A percentile compares a stretch with the other conserved stretches of the same genome.
phyloP scores from a whole-genome alignment of 1,140 invertebrate species.

The Leptinotarsa defecta region DNA sequence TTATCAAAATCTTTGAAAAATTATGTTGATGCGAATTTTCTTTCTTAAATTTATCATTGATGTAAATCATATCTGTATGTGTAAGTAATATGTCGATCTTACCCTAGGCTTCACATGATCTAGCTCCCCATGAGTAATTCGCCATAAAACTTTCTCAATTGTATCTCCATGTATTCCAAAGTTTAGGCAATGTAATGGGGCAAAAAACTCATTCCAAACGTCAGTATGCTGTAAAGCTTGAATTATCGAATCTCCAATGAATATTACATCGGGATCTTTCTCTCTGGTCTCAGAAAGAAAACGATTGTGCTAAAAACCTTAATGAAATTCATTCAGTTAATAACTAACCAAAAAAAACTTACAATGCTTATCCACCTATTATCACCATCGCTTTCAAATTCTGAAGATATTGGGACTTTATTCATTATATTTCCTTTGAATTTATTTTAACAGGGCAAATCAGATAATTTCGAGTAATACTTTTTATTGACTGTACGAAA shows the following conservation, averaged over 20 bases:
- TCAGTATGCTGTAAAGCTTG: constrained; percentile 77
- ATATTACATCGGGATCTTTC: constrained; percentile 88
- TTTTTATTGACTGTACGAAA: no score
- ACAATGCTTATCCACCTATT: constrained; percentile 56
- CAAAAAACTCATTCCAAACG: constrained; percentile 86
- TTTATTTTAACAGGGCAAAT: background rate
- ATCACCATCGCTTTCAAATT: constrained; percentile 54
- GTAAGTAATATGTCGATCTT: background rate
- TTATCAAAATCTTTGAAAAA: no score
- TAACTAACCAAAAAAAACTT: constrained; percentile 34
- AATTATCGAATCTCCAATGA: constrained; percentile 86
- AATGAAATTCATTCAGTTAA: constrained; percentile 13
- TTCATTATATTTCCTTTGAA: constrained; percentile 45
- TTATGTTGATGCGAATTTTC: no score
- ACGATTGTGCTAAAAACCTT: constrained; percentile 73
- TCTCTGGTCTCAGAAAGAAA: constrained; percentile 81
- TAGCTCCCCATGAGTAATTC: constrained; percentile 84
- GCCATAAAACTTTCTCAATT: constrained; percentile 87
- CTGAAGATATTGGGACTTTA: constrained; percentile 44
- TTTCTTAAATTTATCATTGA: no score
- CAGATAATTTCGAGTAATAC: no score
- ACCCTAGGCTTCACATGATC: constrained; percentile 87
- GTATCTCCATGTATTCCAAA: constrained; percentile 88
- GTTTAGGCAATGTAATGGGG: constrained; percentile 84
- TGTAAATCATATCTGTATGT: background rate